Percentiles rank a stretch among this genome's conserved stretches.
These are phyloP conservation scores for Balearica regulorum DNA, from an alignment of 2,797 vertebrate genomes.

Conservation along the genomic window DNA sequence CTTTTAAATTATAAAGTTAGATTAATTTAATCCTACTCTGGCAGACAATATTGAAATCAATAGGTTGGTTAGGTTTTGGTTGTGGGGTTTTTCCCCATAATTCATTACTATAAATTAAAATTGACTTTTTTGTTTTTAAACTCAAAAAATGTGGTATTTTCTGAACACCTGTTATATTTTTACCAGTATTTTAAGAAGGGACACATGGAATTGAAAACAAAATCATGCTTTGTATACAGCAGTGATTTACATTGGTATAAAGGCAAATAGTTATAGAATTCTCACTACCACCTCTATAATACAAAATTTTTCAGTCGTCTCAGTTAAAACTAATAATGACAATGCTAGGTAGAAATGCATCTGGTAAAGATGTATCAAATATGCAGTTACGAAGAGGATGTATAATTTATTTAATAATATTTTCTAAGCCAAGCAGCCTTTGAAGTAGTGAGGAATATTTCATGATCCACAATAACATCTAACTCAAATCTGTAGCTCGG, in stretches of 20 bases:
- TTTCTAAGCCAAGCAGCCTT: neutral
- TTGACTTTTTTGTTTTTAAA: neutral
- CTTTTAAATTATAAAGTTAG: too few relatives aligned
- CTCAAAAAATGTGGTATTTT: neutral
- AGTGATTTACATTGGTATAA: neutral
- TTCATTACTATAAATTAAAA: too few relatives aligned
- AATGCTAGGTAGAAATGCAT: neutral
- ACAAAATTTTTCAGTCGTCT: neutral
- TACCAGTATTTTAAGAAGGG: neutral
- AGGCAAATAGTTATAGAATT: neutral
- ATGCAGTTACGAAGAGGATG: neutral
- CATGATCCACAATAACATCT: slow-evolving; percentile 6
- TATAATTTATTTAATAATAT: slow-evolving; percentile 31
- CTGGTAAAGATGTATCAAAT: neutral
- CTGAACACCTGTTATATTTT: neutral
- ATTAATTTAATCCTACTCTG: too few relatives aligned
- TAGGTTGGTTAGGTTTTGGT: neutral
- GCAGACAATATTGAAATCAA: neutral
- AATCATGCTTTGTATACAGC: neutral
- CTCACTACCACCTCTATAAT: neutral
- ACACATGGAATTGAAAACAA: neutral
- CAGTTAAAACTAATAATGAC: neutral
- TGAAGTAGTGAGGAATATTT: slow-evolving; percentile 44
- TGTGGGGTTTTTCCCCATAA: too few relatives aligned
- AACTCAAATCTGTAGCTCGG: neutral